Evolutionary conservation across 64 coral and sea anemone species (phyloP).

Genomic region (Dendrophyllia cribrosa): DNA sequence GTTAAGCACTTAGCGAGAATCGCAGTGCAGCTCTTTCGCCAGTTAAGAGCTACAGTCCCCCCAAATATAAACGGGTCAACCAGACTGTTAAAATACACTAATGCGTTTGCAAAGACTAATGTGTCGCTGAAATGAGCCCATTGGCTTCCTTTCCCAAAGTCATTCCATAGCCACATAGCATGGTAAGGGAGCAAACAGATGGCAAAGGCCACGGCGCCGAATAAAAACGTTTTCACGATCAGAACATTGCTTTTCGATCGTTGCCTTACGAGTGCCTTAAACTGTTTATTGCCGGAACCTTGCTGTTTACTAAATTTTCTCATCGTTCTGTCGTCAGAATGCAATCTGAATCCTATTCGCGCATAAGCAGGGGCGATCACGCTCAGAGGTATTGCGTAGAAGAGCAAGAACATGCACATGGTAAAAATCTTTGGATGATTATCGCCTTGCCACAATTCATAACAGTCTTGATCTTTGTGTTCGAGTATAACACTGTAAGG

Average conservation of each 20-base stretch:
- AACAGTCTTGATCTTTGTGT: conserved; percentile 10
- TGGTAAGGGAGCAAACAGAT: conserved; percentile 87
- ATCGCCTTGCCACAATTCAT: conserved; percentile 63
- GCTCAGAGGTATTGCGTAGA: conserved; percentile 67
- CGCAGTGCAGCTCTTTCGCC: conserved; percentile 15
- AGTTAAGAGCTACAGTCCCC: background rate
- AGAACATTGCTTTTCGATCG: conserved; percentile 53
- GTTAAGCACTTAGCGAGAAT: background rate
- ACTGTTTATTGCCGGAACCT: conserved; percentile 2
- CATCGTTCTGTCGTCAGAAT: conserved; percentile 69
- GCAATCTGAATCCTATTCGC: conserved; percentile 64
- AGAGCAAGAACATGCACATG: conserved; percentile 56
- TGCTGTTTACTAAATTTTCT: conserved; percentile 39
- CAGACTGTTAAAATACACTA: conserved; percentile 84
- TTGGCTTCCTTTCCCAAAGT: conserved; percentile 55
- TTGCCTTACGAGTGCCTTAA: conserved; percentile 43
- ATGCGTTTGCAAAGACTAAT: conserved; percentile 74
- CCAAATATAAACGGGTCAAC: conserved; percentile 95
- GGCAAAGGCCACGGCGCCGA: conserved; percentile 72
- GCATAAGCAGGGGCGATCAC: conserved; percentile 69
- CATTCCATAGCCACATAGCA: conserved; percentile 86
- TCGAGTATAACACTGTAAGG: conserved; percentile 73
- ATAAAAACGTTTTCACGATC: conserved; percentile 83
- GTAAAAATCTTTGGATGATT: conserved; percentile 65
- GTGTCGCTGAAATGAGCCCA: conserved; percentile 38